Percentiles rank a stretch among this genome's conserved stretches.
phyloP scores from a whole-genome alignment of 2,113 vertebrate genomes.

The Protobothrops mucrosquamatus region DNA sequence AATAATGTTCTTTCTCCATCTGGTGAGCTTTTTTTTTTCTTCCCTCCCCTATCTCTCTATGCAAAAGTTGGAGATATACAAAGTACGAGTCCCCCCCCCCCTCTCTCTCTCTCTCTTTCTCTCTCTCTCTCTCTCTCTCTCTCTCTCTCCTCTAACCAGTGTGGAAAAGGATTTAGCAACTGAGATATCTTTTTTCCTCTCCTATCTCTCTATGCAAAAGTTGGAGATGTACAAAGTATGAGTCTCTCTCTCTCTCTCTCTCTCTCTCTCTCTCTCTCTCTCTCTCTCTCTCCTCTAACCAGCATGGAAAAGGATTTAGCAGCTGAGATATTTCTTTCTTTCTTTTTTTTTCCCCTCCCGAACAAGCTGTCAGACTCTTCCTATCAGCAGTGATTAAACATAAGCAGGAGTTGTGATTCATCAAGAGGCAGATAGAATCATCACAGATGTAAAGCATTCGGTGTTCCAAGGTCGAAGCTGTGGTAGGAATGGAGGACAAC shows the following conservation, averaged over 20 bases:
- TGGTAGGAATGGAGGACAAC: constrained; percentile 52
- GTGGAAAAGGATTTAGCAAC: too few relatives aligned
- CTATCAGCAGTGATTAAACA: constrained; percentile 73
- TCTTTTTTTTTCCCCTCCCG: not conserved
- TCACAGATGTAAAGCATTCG: constrained; percentile 58
- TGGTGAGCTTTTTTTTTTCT: not conserved
- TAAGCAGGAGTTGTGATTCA: constrained; percentile 68
- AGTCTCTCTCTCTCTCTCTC: too few relatives aligned
- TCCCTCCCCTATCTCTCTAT: not conserved
- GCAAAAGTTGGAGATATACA: not conserved
- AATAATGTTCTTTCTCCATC: not conserved
- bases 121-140: too few relatives aligned
- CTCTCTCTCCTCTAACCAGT: too few relatives aligned
- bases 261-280: not conserved
- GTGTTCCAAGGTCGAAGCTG: constrained; percentile 64
- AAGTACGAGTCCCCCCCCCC: not conserved
- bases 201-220: too few relatives aligned
- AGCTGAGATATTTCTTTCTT: constrained; percentile 24
- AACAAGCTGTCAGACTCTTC: constrained; percentile 67
- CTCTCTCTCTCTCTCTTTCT: too few relatives aligned
- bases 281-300: not conserved
- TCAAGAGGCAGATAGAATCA: constrained; percentile 65
- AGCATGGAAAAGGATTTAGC: not conserved
- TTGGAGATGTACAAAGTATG: too few relatives aligned
- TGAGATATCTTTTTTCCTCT: too few relatives aligned